Base-by-base conservation (phyloP, 2,113 vertebrate genomes). In the Polyodon spathula region DNA sequence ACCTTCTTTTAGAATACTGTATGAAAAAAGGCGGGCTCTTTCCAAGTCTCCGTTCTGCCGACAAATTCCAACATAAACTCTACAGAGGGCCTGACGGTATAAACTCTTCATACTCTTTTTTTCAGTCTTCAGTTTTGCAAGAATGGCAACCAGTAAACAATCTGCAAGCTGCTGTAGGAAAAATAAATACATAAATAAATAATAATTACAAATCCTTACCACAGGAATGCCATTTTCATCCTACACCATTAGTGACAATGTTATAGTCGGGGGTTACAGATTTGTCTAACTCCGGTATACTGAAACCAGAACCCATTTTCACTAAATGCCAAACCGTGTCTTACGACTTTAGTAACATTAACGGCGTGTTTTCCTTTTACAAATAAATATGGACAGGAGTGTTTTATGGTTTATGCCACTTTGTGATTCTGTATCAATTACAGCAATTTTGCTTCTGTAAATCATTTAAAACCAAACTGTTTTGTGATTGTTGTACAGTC, bases 1-100 rank as follows among this genome's bases (percentile, higher is more conserved):
- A 98, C 96, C 92, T 90, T 97, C 93, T 68, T 83, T 87, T 12
- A 98, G 87, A 1, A 98, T 71, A 66, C 82, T 91, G 58, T 93
- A 95, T 64, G 89, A 93, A 54, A 98, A 78, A n/a, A 93, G 63
- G 10, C 86, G 92, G 2, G 90, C 92, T 71, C 87, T 87, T 68
- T 94, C 91, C 73, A 88, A 59, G 68, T 93, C 87, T 51, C 84
- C 81, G 5, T 82, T 68, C 56, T 93, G 93, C 46, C 91, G 90
- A 65, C 96, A 98, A 54, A 95, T 59, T 1, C 88, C 93, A 8
- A 78, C 79, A 46, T 98, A 95, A 38, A 97, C 89, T 70, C 96
- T 84, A 61, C 93, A 97, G 0, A 95, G 81, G 16, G 93, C 89
- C 15, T 98, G 95, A 27, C 67, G 66, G 58, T 86, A 76, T 54